Base-by-base conservation (phyloP, 2,888 invertebrate genomes). In the Lutraria lutraria region DNA sequence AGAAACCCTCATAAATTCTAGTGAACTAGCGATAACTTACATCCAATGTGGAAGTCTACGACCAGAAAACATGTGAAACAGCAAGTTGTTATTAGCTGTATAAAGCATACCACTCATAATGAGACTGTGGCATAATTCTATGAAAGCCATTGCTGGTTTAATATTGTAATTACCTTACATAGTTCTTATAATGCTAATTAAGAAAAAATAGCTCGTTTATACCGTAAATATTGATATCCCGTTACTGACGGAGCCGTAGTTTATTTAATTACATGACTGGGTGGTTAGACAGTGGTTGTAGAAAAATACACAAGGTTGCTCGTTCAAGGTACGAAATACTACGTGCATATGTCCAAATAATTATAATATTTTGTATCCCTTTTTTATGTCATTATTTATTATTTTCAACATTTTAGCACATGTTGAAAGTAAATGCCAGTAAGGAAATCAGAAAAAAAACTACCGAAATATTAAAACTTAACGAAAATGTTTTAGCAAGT, bases 141-240 rank as follows among this genome's bases (percentile, higher is more conserved):
- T 76, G 76, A 76, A 76, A 34, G 76, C 34, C 13, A 76, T 16
- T 76, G 2, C 19, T 12, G 21, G 19, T 76, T 19, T 34, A 76
- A 34, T 76, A 76, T 31, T 19, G 29, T 76, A 76, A 76, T 76
- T 76, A 76, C 16, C 34, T 31, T 15, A 76, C 76, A 76, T 76
- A 76, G 3, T 76, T 76, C 19, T 31, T 76, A 10, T 72, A 56
- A 76, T 76, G 31, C 76, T 15, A 31, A 31, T 76, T 76, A 76
- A 76, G 34, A 31, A n/a, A 76, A 31, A 34, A 29, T n/a, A 6
- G 34, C 34, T 76, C 8, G 25, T 76, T 76, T 76, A 34, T 76
- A 15, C 13, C 4, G 72, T 29, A 76, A 19, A 68, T 25, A 6
- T 12, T 25, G 21, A 68, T 25, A 56, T 8, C 12, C n/a, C 25